Conservation (phyloP, 1,140 invertebrate genomes). For the Magallana gigas region DNA sequence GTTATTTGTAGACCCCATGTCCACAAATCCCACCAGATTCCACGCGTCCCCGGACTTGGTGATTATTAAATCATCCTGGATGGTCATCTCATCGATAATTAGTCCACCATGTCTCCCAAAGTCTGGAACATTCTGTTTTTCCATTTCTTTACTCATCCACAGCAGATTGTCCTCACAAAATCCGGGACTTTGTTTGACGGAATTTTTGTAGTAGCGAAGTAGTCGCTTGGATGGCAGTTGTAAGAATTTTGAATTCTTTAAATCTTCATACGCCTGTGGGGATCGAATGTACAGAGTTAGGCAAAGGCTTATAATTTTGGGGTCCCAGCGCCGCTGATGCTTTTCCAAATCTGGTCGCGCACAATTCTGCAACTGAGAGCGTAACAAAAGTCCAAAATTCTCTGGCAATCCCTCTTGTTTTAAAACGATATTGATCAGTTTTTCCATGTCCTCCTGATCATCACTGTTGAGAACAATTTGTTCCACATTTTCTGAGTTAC, state of each 20-base stretch:
- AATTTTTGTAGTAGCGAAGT: conserved; percentile 51
- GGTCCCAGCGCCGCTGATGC: conserved; percentile 38
- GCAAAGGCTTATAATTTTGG: no score
- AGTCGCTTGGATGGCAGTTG: conserved; percentile 26
- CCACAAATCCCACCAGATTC: conserved; percentile 46
- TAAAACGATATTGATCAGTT: conserved; percentile 29
- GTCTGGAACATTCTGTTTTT: conserved; percentile 40
- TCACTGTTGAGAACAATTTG: conserved; percentile 7
- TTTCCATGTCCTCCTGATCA: conserved; percentile 38
- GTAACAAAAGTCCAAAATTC: conserved; percentile 29
- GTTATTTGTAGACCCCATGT: conserved; percentile 54
- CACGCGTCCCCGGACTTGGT: no score
- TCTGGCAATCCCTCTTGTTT: conserved; percentile 9
- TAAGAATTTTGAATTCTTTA: conserved; percentile 26
- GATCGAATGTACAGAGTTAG: no score
- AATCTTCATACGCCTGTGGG: conserved; percentile 34
- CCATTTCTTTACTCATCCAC: conserved; percentile 38
- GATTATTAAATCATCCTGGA: conserved; percentile 47
- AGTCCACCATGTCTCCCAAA: conserved; percentile 51
- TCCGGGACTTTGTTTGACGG: conserved; percentile 26
- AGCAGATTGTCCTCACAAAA: conserved; percentile 15
- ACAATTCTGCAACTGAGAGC: conserved; percentile 41
- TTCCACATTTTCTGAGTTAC: background rate
- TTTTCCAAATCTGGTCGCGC: conserved; percentile 1
- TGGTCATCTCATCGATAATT: conserved; percentile 47